A percentile compares a stretch with the other conserved stretches of the same genome.
Evolutionary conservation across 2,797 vertebrate genomes (phyloP).

Genomic region (Lepus townsendii): DNA sequence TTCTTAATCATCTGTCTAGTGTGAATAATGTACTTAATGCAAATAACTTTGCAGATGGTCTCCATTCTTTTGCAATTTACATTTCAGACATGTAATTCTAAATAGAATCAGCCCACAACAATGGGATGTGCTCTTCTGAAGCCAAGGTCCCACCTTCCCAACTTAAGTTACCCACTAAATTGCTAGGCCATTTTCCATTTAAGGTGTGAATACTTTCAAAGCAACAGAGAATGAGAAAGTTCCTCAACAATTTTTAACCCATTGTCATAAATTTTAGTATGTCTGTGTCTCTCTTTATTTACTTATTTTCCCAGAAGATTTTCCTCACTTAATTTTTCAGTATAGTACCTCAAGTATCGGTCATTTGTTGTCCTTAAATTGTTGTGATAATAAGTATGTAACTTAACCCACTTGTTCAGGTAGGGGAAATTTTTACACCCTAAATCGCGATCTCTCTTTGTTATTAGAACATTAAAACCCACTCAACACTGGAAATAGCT

Average conservation of each 20-base stretch:
- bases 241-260: background rate
- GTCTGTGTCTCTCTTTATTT: background rate
- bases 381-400: background rate
- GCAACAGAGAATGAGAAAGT: background rate
- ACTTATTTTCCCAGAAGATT: background rate
- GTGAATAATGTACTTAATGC: background rate
- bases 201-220: background rate
- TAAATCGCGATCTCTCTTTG: background rate
- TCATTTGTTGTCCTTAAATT: background rate
- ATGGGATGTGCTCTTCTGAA: background rate
- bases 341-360: background rate
- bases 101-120: background rate
- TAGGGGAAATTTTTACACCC: background rate
- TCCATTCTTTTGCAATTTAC: background rate
- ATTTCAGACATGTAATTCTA: background rate
- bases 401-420: background rate
- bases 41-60: background rate
- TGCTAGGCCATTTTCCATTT: background rate
- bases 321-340: background rate
- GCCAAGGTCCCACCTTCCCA: background rate
- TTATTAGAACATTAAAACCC: no score
- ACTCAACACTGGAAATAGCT: background rate
- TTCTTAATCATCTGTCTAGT: background rate
- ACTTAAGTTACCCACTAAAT: background rate
- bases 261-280: background rate